Conservation (phyloP, 1,140 invertebrate species). For the Lepidurus packardi region DNA sequence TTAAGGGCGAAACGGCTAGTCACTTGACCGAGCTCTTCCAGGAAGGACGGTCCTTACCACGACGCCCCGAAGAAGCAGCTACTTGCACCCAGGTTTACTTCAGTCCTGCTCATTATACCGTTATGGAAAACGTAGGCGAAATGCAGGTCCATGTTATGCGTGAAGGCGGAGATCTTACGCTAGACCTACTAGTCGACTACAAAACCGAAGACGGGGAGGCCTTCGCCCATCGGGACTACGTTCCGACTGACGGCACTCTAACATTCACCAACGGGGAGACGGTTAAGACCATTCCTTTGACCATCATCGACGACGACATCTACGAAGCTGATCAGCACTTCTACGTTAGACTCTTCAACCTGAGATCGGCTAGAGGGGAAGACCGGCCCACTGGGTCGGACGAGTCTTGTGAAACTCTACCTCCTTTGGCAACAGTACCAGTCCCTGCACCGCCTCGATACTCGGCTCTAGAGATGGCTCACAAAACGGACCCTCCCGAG, state of each 20-base stretch:
- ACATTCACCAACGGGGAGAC: slow-evolving; percentile 78
- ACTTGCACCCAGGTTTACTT: slow-evolving; percentile 63
- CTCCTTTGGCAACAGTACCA: slow-evolving; percentile 33
- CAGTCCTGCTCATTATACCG: slow-evolving; percentile 94
- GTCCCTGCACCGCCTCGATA: slow-evolving; percentile 41
- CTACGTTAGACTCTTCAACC: slow-evolving; percentile 70
- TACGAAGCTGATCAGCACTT: slow-evolving; percentile 99
- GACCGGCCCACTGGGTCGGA: not conserved
- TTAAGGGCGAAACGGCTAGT: slow-evolving; percentile 76
- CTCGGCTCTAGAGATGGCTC: slow-evolving; percentile 11
- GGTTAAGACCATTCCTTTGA: slow-evolving; percentile 74
- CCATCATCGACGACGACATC: slow-evolving; percentile 96
- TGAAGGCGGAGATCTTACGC: slow-evolving; percentile 69
- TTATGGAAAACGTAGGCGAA: slow-evolving; percentile 94
- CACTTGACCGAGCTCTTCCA: slow-evolving; percentile 62
- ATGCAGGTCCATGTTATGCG: slow-evolving; percentile 85
- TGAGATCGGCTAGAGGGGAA: slow-evolving; percentile 44
- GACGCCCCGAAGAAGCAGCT: slow-evolving; percentile 37
- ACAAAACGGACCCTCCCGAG: not conserved
- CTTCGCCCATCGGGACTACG: slow-evolving; percentile 91
- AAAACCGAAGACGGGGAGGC: slow-evolving; percentile 96
- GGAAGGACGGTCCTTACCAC: slow-evolving; percentile 64
- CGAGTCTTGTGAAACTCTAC: slow-evolving; percentile 24
- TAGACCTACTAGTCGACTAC: slow-evolving; percentile 79
- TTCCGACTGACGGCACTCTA: slow-evolving; percentile 76